phyloP scores from a whole-genome alignment of 2,113 vertebrate genomes.

The Poeciliopsis occidentalis region DNA sequence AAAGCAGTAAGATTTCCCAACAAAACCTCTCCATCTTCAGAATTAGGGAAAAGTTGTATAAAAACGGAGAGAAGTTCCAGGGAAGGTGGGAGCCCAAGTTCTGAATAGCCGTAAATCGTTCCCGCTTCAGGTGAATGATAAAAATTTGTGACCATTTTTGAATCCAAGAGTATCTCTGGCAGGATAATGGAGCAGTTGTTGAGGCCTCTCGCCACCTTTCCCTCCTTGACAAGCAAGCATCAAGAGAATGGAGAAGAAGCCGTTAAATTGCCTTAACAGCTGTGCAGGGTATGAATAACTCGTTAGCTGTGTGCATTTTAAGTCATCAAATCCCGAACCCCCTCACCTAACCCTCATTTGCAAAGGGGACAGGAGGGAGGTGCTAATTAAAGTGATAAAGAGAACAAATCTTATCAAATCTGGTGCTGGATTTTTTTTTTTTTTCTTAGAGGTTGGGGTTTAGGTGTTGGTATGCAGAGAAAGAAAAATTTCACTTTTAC shows the following conservation, averaged over 20 bases:
- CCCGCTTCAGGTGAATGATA: constrained; percentile 41
- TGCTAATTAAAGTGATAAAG: constrained; percentile 86
- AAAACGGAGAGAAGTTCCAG: constrained; percentile 19
- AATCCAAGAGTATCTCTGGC: constrained; percentile 37
- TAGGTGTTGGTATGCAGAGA: constrained; percentile 35
- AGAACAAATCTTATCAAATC: constrained; percentile 81
- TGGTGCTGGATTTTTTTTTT: constrained; percentile 53
- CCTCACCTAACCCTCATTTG: constrained; percentile 81
- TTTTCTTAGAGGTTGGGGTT: constrained; percentile 24
- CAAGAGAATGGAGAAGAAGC: constrained; percentile 61
- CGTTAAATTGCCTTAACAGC: constrained; percentile 80
- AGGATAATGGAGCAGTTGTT: constrained; percentile 44
- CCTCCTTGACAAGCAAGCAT: constrained; percentile 55
- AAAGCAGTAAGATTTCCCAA: constrained; percentile 29
- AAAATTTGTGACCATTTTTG: constrained; percentile 48
- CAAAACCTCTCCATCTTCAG: constrained; percentile 31
- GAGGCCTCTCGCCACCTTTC: constrained; percentile 53
- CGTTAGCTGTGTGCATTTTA: constrained; percentile 81
- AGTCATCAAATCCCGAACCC: constrained; percentile 79
- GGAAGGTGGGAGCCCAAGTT: constrained; percentile 21
- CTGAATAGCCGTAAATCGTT: constrained; percentile 32
- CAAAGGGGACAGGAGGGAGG: constrained; percentile 81
- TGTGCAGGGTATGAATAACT: constrained; percentile 81
- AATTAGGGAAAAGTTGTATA: constrained; percentile 3
- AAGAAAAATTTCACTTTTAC: constrained; percentile 60